A percentile compares a stretch with the other conserved stretches of the same genome.
Evolutionary conservation across 2,888 invertebrate genomes (phyloP).

Genomic region (Polymixis lichenea): DNA sequence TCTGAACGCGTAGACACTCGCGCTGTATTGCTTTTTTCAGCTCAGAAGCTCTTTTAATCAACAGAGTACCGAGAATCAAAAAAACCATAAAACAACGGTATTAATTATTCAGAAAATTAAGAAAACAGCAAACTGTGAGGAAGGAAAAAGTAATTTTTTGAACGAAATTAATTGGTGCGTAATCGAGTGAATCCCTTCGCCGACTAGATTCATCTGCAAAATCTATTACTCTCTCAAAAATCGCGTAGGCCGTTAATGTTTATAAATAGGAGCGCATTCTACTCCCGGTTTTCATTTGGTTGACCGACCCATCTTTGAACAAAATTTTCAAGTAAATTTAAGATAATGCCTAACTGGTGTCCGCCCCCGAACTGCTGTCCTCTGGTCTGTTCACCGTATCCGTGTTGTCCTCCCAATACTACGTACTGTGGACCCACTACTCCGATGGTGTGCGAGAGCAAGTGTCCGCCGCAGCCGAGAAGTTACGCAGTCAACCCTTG

Average conservation of each 20-base stretch:
- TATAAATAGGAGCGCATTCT: conserved; percentile 71
- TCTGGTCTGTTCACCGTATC: conserved; percentile 24
- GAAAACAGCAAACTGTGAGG: not conserved
- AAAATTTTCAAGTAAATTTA: conserved; percentile 56
- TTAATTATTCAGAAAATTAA: not conserved
- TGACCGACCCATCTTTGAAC: conserved; percentile 18
- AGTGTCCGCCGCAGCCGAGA: conserved; percentile 71
- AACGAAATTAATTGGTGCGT: not conserved
- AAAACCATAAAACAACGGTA: not conserved
- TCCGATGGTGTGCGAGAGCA: conserved; percentile 72
- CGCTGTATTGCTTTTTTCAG: not conserved
- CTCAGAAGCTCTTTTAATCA: not conserved
- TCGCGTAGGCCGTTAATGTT: conserved; percentile 63
- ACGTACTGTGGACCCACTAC: conserved; percentile 57
- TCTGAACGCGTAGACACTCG: not conserved
- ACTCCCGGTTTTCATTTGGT: conserved; percentile 60
- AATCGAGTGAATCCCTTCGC: conserved; percentile 9
- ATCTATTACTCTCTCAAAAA: conserved; percentile 53
- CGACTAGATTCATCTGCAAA: conserved; percentile 61
- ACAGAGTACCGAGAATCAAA: not conserved
- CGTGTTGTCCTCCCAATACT: conserved; percentile 31
- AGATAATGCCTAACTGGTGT: conserved; percentile 59
- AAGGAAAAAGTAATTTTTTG: not conserved
- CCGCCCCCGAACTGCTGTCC: conserved; percentile 41
- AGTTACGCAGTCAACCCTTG: conserved; percentile 80